Evolutionary conservation across 2,113 vertebrate species (phyloP).

Genomic region (Archilochus colubris): DNA sequence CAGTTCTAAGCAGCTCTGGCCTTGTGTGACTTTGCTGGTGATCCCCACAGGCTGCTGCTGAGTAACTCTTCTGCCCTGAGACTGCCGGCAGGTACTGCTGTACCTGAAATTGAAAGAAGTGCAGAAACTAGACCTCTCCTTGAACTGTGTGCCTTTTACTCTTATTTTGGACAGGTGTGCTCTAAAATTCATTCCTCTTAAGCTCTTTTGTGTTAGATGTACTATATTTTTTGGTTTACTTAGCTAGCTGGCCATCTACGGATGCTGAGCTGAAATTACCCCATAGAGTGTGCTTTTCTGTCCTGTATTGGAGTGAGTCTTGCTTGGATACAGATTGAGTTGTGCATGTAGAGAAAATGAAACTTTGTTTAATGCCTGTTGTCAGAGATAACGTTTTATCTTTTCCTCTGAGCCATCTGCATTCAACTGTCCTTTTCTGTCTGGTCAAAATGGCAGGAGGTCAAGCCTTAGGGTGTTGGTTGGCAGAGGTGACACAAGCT

Average conservation of each 20-base stretch:
- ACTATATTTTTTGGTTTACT: neutral
- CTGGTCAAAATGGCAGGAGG: neutral
- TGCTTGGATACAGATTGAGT: neutral
- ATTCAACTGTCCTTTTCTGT: neutral
- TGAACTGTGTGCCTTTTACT: neutral
- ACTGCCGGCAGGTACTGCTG: neutral
- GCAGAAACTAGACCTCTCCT: neutral
- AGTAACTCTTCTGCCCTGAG: neutral
- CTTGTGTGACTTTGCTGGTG: neutral
- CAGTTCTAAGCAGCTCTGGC: neutral
- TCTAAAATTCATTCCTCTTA: neutral
- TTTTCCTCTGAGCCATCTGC: neutral
- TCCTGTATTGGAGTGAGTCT: neutral
- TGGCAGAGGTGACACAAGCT: neutral
- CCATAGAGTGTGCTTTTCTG: neutral
- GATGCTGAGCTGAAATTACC: neutral
- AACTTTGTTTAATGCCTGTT: neutral
- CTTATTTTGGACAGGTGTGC: neutral
- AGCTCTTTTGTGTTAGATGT: neutral
- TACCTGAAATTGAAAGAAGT: neutral
- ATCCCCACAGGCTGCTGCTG: neutral
- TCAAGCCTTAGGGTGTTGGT: neutral
- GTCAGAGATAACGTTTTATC: neutral
- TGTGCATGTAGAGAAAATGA: neutral
- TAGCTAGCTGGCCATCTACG: neutral